Evolutionary conservation across 2,888 invertebrate genomes (phyloP).

Genomic region (Azorinus chamasolen): DNA sequence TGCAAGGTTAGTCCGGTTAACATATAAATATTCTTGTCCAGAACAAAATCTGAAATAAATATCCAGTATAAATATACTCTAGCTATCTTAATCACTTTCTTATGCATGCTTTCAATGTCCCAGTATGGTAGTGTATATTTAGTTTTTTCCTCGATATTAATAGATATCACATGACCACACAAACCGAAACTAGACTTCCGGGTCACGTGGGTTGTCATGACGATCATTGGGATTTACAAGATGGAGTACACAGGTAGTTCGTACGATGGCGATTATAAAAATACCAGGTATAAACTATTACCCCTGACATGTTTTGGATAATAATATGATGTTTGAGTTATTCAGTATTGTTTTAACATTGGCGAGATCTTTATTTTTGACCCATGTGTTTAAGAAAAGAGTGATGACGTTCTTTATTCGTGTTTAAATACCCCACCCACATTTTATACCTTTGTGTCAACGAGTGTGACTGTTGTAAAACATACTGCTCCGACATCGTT

Average conservation of each 20-base stretch:
- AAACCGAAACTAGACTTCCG: slow-evolving; percentile 1
- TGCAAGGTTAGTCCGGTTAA: slow-evolving; percentile 43
- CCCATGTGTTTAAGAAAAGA: too few species aligned
- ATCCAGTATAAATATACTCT: not conserved
- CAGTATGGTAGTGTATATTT: too few species aligned
- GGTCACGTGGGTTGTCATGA: slow-evolving; percentile 57
- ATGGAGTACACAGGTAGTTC: slow-evolving; percentile 86
- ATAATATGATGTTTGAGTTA: too few species aligned
- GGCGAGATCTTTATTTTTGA: too few species aligned
- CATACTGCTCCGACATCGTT: too few species aligned
- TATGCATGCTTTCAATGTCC: too few species aligned
- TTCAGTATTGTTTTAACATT: too few species aligned
- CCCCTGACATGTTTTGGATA: too few species aligned
- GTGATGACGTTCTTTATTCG: too few species aligned
- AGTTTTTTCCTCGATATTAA: slow-evolving; percentile 5
- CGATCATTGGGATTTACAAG: slow-evolving; percentile 67
- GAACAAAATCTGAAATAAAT: not conserved
- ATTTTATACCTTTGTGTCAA: too few species aligned
- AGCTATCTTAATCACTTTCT: not conserved
- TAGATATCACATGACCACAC: slow-evolving; percentile 44
- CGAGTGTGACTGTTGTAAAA: too few species aligned
- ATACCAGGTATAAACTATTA: slow-evolving; percentile 80
- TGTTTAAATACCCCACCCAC: too few species aligned
- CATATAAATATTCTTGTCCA: slow-evolving; percentile 49
- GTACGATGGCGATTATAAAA: slow-evolving; percentile 84